Conservation (phyloP, 1,140 invertebrate genomes). For the Sycobia sp. region DNA sequence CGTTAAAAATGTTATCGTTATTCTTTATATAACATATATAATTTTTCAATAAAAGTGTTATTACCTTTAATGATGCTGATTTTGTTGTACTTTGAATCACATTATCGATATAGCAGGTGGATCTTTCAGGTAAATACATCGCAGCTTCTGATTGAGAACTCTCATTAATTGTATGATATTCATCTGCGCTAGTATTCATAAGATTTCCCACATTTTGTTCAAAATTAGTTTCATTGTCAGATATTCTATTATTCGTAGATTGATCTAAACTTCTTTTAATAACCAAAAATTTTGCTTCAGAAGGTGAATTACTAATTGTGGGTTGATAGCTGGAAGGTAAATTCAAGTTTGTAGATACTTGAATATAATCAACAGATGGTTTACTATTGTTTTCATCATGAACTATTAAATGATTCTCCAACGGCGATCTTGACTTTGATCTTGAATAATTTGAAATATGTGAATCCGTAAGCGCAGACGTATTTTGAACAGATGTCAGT, state of each 20-base stretch:
- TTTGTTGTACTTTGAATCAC: neutral
- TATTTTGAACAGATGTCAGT: slow-evolving; percentile 26
- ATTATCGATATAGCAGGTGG: neutral
- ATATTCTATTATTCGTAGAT: neutral
- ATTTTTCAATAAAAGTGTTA: too few species aligned
- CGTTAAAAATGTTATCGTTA: too few species aligned
- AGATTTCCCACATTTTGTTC: neutral
- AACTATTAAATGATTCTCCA: neutral
- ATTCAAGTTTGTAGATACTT: neutral
- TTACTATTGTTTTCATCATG: slow-evolving; percentile 1
- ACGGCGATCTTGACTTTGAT: neutral
- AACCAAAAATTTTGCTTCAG: slow-evolving; percentile 13
- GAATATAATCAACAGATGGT: slow-evolving; percentile 3
- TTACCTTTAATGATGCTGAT: neutral
- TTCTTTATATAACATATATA: too few species aligned
- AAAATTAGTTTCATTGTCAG: neutral
- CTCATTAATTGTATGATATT: slow-evolving; percentile 1
- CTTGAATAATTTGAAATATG: slow-evolving; percentile 4
- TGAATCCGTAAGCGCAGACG: neutral
- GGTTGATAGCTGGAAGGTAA: neutral
- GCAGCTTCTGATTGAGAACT: neutral
- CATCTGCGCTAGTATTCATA: neutral
- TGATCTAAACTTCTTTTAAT: slow-evolving; percentile 13
- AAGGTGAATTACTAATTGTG: slow-evolving; percentile 1
- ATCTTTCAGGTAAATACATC: neutral